Evolutionary conservation across 2,888 invertebrate genomes (phyloP).

Genomic region (Hypercompe scribonia): DNA sequence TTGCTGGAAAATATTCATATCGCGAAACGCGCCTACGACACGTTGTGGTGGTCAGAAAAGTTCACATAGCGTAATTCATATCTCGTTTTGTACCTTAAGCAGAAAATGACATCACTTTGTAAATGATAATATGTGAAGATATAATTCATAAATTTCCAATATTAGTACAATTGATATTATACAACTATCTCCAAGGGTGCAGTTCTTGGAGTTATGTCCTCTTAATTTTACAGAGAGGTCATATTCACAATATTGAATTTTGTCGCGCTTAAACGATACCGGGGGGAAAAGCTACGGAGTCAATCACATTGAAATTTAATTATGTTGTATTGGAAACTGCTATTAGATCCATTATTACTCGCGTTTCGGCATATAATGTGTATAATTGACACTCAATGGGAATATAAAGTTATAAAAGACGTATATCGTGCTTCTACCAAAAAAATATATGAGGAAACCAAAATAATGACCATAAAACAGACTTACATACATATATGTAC

Average conservation of each 20-base stretch:
- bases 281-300: not conserved
- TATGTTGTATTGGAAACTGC: not conserved
- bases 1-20: too few relatives aligned
- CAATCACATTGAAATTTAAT: constrained; percentile 3
- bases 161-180: not conserved
- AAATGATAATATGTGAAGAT: not conserved
- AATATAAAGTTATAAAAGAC: not conserved
- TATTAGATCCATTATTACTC: not conserved
- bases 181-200: not conserved
- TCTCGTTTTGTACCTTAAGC: not conserved
- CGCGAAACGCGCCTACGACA: not conserved
- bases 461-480: too few relatives aligned
- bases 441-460: too few relatives aligned
- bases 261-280: constrained; percentile 1
- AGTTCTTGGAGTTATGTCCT: not conserved
- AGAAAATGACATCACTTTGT: not conserved
- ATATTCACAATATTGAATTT: not conserved
- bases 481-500: too few relatives aligned
- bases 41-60: not conserved
- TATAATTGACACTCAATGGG: not conserved
- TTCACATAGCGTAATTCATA: not conserved
- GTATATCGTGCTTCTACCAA: too few relatives aligned
- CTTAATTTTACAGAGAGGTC: not conserved
- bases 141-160: not conserved
- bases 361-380: not conserved